phyloP scores from a whole-genome alignment of 30 jellyfish, hydroid and myxozoan genomes.

The Aurelia coerulea region DNA sequence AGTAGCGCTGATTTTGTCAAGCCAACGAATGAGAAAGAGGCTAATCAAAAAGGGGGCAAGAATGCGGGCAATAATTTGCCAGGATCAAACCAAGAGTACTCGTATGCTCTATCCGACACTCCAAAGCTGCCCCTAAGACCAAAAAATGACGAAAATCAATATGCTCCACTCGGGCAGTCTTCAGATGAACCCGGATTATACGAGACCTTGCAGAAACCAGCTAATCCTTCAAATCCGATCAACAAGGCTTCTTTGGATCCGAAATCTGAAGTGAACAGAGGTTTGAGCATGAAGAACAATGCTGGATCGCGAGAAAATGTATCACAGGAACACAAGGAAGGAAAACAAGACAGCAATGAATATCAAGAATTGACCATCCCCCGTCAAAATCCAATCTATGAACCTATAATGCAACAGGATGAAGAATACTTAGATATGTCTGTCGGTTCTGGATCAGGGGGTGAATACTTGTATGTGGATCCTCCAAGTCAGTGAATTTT shows the following conservation, averaged over 20 bases:
- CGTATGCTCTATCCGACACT: constrained; percentile 8
- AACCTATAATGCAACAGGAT: neutral
- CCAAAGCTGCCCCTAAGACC: too few relatives aligned
- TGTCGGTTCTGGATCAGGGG: neutral
- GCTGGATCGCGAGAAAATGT: constrained; percentile 49
- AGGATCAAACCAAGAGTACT: neutral
- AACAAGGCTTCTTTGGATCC: neutral
- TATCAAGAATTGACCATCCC: constrained; percentile 27
- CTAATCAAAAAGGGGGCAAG: too few relatives aligned
- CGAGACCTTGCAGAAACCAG: too few relatives aligned
- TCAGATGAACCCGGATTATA: neutral
- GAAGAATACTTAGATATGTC: constrained; percentile 25
- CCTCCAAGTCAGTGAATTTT: too few relatives aligned
- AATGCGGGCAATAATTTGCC: neutral
- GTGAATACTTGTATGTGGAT: too few relatives aligned
- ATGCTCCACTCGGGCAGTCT: neutral
- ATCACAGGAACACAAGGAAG: neutral
- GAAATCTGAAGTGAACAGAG: neutral
- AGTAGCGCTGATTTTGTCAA: constrained; percentile 27
- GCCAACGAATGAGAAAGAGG: neutral
- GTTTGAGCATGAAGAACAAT: constrained; percentile 9
- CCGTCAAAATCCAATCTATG: neutral
- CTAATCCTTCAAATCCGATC: too few relatives aligned
- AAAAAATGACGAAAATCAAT: neutral
- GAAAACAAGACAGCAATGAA: neutral